Evolutionary conservation across 2,113 vertebrate genomes (phyloP), one percentile per base, ranked within the genome.

Genomic region (Galeopterus variegatus): DNA sequence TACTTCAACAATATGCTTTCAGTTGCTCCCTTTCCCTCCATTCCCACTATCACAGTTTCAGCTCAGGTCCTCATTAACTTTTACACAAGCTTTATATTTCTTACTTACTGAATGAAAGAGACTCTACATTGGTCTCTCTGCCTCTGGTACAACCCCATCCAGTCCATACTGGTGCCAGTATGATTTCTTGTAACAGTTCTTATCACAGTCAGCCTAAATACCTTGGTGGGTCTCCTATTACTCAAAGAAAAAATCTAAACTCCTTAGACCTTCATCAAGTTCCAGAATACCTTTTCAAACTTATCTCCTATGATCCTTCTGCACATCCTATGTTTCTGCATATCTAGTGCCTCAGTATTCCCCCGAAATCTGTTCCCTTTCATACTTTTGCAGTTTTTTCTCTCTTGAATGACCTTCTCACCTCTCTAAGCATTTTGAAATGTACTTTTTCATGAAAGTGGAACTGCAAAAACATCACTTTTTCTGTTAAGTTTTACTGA

Each of bases 211-310:
- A 81, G n/a, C 36, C 50, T 56, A 41, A 94, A 80, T 3, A 62
- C 24, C 41, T 93, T 76, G 23, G 31, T 81, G 64, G n/a, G 41
- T 94, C 86, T 86, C 24, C 28, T 17, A 8, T n/a, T 41, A 45
- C 62, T 94, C 82, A 94, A 92, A 97, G 79, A 26, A 89, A 95
- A 48, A 13, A 12, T n/a, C 52, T 79, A 62, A 95, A 77, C 54
- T 65, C 60, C 26, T 52, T 41, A 50, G 26, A 23, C 48, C 8
- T 91, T 93, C 24, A 79, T 69, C 45, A 67, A 75, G 18, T 95
- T 88, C 81, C 56, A 93, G 90, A 90, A 75, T 79, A 23, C n/a
- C 13, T 88, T 77, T 81, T 56, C 31, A 91, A 31, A 82, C 0
- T 48, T 69, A 84, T 85, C 69, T 70, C 58, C 60, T 84, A 70